Base-by-base conservation (phyloP, 2,888 invertebrate genomes). In the Nymphalis polychloros region DNA sequence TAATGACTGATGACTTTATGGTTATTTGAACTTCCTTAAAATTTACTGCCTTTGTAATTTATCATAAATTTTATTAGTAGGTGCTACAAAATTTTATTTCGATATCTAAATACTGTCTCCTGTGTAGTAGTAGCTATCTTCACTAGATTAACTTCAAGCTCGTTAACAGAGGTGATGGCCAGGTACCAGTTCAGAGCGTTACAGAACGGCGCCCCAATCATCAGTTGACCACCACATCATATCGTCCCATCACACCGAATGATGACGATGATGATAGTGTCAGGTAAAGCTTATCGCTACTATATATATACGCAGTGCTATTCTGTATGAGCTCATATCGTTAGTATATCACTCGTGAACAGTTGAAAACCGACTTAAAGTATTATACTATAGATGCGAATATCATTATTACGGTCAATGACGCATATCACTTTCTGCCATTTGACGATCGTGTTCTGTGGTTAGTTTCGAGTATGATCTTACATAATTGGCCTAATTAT, bases 131-230 rank as follows among this genome's bases (percentile, higher is more conserved):
- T 69, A 64, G 66, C 63, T 67, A 69, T 65, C 67, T 63, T 57
- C 57, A 41, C 13, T 66, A 55, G 63, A 55, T 64, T 69, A 70
- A 66, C 64, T 17, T 63, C 48, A 68, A 72, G 70, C 69, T 75
- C 72, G 73, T 77, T 77, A 78, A 77, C 81, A 81, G 80, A 62
- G 77, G 80, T 77, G 80, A 78, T 72, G 80, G 80, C 31, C 77
- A 75, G 59, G 69, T 76, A 5, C 73, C 78, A 48, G 72, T 65
- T 52, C 78, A 79, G 75, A 76, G 69, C 46, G 77, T 78, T 41
- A 75, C 73, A 17, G 72, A 75, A 20, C 67, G 71, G 7, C 72
- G 76, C 7, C 76, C 75, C 7, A 74, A 65, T n/a, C 75, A 75
- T 68, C 77, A 76, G 61, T 61, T 77, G 57, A 81, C 81, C 6